Conservation (phyloP, 2,888 invertebrate genomes). For the Nudaria mundana region DNA sequence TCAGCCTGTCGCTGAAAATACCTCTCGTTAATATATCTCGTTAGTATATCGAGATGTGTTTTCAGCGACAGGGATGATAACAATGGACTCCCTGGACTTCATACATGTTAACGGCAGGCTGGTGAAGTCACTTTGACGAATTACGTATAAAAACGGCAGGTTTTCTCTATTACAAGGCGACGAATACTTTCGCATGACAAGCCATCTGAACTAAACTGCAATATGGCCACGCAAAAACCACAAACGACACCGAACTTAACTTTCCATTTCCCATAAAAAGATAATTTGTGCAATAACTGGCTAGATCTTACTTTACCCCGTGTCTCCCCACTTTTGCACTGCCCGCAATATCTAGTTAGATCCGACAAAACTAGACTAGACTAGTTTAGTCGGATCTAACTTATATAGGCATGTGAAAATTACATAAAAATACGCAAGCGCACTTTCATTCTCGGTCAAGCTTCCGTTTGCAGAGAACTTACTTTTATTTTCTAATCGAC, state of each 20-base stretch:
- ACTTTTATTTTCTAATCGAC: constrained; percentile 41
- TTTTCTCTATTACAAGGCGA: constrained; percentile 2
- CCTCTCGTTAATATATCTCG: no score
- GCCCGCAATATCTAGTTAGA: constrained; percentile 29
- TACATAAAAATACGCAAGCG: constrained; percentile 44
- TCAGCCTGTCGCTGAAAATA: no score
- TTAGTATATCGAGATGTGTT: no score
- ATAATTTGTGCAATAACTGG: constrained; percentile 23
- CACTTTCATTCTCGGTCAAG: constrained; percentile 52
- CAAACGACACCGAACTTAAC: constrained; percentile 22
- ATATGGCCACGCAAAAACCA: constrained; percentile 11
- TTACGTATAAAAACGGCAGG: no score
- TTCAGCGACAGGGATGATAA: no score
- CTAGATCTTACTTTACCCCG: constrained; percentile 30
- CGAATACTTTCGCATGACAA: constrained; percentile 18
- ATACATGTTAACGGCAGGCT: no score
- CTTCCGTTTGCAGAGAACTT: constrained; percentile 40
- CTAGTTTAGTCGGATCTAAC: constrained; percentile 10
- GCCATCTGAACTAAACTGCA: constrained; percentile 17
- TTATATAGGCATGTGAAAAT: constrained; percentile 53
- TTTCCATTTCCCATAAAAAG: constrained; percentile 28
- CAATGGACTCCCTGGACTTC: no score
- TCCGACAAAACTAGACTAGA: no score
- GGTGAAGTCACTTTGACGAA: no score
- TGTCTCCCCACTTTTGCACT: constrained; percentile 36